A percentile compares a stretch with the other conserved stretches of the same genome.
Evolutionary conservation across 2,888 invertebrate species (phyloP).

Genomic region (Mythimna lalbum): DNA sequence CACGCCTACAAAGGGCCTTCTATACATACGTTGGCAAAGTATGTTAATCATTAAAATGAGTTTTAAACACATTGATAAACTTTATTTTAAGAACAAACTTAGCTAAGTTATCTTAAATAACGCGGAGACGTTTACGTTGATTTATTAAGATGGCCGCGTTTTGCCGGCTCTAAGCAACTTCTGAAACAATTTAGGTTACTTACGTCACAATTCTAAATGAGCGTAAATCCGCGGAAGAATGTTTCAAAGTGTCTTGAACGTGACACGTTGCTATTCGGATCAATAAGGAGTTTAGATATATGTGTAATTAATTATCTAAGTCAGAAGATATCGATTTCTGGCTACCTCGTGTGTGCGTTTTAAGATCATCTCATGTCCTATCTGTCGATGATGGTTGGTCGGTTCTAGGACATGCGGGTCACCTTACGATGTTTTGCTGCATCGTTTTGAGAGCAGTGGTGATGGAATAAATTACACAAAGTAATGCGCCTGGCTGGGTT

Average conservation of each 20-base stretch:
- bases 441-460: no score
- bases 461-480: no score
- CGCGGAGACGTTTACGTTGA: conserved; percentile 48
- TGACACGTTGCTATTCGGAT: conserved; percentile 38
- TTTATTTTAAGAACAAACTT: conserved; percentile 45
- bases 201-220: conserved; percentile 16
- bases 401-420: no score
- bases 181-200: conserved; percentile 42
- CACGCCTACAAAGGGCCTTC: no score
- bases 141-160: conserved; percentile 39
- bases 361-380: no score
- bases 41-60: conserved; percentile 24
- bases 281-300: conserved; percentile 26
- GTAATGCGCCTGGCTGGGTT: no score
- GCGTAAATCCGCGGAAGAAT: conserved; percentile 17
- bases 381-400: no score
- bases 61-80: conserved; percentile 43
- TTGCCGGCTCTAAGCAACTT: conserved; percentile 25
- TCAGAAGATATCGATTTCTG: background rate
- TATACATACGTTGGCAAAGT: background rate
- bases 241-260: conserved; percentile 24
- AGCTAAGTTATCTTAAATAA: conserved; percentile 38
- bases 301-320: background rate
- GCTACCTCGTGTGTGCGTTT: no score
- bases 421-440: no score